Percentiles rank a stretch among this genome's conserved stretches.
phyloP scores from a whole-genome alignment of 1,140 invertebrate genomes.

The Pseudomyrmex dendroicus region DNA sequence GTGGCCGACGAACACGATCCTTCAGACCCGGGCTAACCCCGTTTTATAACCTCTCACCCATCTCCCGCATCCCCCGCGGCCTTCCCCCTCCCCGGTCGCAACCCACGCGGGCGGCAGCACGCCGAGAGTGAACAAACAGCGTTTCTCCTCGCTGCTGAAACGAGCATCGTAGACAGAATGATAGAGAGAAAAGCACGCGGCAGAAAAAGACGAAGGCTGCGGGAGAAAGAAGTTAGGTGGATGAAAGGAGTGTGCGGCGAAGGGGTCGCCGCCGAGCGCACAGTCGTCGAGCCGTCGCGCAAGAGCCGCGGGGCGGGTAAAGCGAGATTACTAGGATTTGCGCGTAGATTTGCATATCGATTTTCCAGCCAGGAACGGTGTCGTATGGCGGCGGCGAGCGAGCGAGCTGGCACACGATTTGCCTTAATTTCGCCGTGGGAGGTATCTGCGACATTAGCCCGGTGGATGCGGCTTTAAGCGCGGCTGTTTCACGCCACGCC shows the following conservation, averaged over 20 bases:
- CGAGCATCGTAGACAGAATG: conserved; percentile 57
- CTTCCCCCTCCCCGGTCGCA: conserved; percentile 19
- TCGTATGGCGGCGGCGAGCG: conserved; percentile 70
- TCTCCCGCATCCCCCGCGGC: conserved; percentile 53
- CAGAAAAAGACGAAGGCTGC: conserved; percentile 37
- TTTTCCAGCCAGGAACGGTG: conserved; percentile 75
- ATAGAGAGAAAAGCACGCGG: conserved; percentile 45
- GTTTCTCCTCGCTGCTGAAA: conserved; percentile 32
- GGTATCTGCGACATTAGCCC: conserved; percentile 67
- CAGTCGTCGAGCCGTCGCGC: conserved; percentile 63
- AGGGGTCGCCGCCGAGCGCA: conserved; percentile 25
- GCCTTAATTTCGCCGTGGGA: conserved; percentile 79
- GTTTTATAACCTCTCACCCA: conserved; percentile 81
- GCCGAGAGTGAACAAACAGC: conserved; percentile 49
- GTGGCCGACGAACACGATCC: conserved; percentile 83
- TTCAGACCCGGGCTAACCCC: conserved; percentile 81
- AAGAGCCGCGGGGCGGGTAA: conserved; percentile 62
- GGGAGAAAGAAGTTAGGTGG: conserved; percentile 25
- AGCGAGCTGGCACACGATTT: conserved; percentile 78
- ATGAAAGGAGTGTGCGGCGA: conserved; percentile 7
- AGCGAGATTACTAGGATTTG: conserved; percentile 84
- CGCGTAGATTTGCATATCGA: conserved; percentile 85
- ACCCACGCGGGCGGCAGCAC: conserved; percentile 5
- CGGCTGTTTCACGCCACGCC: conserved; percentile 60
- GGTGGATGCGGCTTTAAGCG: conserved; percentile 63